Percentiles rank a stretch among this genome's conserved stretches.
phyloP scores from a whole-genome alignment of 2,797 vertebrate species.

The Megaceryle alcyon region DNA sequence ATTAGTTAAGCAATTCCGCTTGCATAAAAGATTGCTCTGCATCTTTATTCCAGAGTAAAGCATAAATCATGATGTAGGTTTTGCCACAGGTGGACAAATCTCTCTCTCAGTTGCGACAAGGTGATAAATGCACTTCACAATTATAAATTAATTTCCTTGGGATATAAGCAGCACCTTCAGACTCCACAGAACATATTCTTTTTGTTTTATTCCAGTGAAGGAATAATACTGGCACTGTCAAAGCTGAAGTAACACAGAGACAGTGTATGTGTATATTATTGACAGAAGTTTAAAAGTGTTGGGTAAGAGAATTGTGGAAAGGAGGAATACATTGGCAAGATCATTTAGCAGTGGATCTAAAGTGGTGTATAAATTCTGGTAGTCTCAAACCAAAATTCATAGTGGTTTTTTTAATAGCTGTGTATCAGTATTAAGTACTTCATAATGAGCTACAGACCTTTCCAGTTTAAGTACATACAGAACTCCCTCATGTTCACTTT shows the following conservation, averaged over 20 bases:
- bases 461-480: background rate
- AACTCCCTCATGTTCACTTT: background rate
- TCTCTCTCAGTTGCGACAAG: background rate
- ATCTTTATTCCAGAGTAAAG: background rate
- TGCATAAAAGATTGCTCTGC: background rate
- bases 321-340: background rate
- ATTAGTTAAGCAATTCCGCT: background rate
- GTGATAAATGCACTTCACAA: background rate
- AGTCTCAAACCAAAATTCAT: background rate
- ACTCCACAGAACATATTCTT: accelerated
- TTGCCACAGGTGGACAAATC: background rate
- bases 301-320: background rate
- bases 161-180: background rate
- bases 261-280: accelerated
- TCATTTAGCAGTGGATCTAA: background rate
- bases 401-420: background rate
- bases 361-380: accelerated
- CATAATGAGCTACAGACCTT: background rate
- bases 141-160: background rate
- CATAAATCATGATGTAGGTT: background rate
- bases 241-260: background rate
- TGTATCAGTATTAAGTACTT: background rate
- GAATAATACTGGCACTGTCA: background rate
- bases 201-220: background rate
- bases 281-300: background rate